Conservation (phyloP, 2,888 invertebrate genomes). For the Drosophila borborema region DNA sequence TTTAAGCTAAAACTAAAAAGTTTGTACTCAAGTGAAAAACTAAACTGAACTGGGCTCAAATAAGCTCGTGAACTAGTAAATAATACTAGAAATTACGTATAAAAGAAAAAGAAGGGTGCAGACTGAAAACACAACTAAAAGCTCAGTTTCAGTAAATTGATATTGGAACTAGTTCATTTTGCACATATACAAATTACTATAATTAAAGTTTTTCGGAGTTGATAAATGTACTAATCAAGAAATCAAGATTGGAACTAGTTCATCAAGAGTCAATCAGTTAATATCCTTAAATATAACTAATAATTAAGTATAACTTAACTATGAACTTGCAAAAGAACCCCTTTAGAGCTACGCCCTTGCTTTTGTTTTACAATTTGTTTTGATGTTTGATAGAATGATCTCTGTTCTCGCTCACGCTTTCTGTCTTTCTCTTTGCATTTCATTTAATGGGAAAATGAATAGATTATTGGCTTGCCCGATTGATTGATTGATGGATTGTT, state of each 20-base stretch:
- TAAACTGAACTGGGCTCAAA: neutral
- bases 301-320: neutral
- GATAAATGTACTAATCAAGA: too few species aligned
- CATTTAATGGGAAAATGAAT: constrained; percentile 13
- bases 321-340: neutral
- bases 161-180: too few species aligned
- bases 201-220: too few species aligned
- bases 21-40: neutral
- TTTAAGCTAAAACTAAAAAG: neutral
- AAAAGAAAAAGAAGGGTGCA: too few species aligned
- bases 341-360: neutral
- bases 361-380: neutral
- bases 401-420: neutral
- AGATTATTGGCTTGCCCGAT: neutral
- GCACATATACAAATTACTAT: neutral
- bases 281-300: too few species aligned
- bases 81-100: too few species aligned
- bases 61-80: neutral
- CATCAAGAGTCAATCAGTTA: neutral
- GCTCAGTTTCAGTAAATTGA: too few species aligned
- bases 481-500: constrained; percentile 14
- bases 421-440: neutral
- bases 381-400: neutral
- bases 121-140: neutral
- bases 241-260: neutral